A percentile compares a stretch with the other conserved stretches of the same genome.
Conservation (phyloP, 2,797 vertebrate species). For the Gephyroberyx darwinii region DNA sequence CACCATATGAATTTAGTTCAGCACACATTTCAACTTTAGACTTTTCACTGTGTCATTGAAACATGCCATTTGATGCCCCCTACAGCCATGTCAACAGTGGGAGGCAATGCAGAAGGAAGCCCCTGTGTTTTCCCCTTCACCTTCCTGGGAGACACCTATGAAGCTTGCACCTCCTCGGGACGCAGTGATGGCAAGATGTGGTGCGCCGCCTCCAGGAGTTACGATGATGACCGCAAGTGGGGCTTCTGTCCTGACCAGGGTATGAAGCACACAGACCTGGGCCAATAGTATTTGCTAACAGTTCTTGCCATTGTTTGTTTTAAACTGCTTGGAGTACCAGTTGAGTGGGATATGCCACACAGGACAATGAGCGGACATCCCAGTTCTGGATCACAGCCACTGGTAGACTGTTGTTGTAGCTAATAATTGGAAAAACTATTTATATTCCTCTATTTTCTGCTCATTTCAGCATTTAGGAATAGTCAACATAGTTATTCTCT, state of each 20-base stretch:
- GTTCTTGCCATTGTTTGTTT: background rate
- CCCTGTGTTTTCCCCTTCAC: conserved; percentile 95
- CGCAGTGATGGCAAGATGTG: conserved; percentile 94
- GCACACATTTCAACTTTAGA: background rate
- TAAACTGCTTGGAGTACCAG: too few relatives aligned
- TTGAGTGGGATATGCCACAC: too few relatives aligned
- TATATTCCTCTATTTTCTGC: background rate
- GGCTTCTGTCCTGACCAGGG: conserved; percentile 98
- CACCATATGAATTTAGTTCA: conserved; percentile 7
- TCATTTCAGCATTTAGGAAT: too few relatives aligned
- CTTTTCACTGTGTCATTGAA: background rate
- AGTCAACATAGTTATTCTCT: too few relatives aligned
- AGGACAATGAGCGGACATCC: background rate
- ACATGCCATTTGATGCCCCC: conserved; percentile 15
- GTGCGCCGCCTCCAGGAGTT: conserved; percentile 89
- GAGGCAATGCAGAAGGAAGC: conserved; percentile 92
- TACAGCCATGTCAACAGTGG: conserved; percentile 94
- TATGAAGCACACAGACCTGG: conserved; percentile 54
- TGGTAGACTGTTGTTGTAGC: background rate
- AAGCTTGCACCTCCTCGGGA: conserved; percentile 89
- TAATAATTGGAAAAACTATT: background rate
- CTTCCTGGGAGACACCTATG: conserved; percentile 90
- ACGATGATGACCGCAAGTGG: conserved; percentile 97
- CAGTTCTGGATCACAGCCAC: background rate
- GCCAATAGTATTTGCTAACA: background rate